Evolutionary conservation across 2,888 invertebrate genomes (phyloP).

Genomic region (Kuschelorhynchus macadamiae): DNA sequence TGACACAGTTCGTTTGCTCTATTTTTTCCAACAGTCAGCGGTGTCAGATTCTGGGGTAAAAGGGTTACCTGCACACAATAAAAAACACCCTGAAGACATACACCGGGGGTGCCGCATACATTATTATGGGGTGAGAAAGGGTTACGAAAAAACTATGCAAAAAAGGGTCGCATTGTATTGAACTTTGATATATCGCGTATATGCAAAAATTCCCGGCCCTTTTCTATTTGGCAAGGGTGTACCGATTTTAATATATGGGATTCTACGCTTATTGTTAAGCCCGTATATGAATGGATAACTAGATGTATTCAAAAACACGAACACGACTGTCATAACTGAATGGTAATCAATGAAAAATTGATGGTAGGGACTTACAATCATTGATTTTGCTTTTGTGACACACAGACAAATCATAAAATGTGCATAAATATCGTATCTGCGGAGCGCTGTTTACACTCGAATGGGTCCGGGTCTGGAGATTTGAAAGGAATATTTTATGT

Average conservation of each 20-base stretch:
- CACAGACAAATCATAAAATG: conserved; percentile 62
- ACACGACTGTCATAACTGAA: conserved; percentile 69
- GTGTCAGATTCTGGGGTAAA: conserved; percentile 69
- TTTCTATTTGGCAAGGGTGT: conserved; percentile 57
- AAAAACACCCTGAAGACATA: conserved; percentile 69
- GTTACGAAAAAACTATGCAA: conserved; percentile 68
- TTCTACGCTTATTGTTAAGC: conserved; percentile 63
- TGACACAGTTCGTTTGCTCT: conserved; percentile 70
- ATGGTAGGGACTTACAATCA: conserved; percentile 64
- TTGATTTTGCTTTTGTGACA: conserved; percentile 61
- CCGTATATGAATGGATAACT: conserved; percentile 69
- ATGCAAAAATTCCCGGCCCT: conserved; percentile 56
- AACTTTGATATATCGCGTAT: conserved; percentile 61
- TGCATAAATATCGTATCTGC: conserved; percentile 57
- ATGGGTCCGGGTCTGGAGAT: conserved; percentile 30
- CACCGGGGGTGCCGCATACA: conserved; percentile 67
- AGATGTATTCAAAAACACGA: conserved; percentile 69
- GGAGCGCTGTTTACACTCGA: conserved; percentile 46
- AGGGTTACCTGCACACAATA: conserved; percentile 68
- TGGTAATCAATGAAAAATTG: conserved; percentile 69
- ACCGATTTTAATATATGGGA: conserved; percentile 65
- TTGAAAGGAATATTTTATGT: conserved; percentile 29
- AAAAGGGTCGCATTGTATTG: conserved; percentile 63
- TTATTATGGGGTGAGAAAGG: conserved; percentile 69
- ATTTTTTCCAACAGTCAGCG: conserved; percentile 67